Base-by-base conservation (phyloP, 2,888 invertebrate species). In the Lordiphosa andalusiaca region DNA sequence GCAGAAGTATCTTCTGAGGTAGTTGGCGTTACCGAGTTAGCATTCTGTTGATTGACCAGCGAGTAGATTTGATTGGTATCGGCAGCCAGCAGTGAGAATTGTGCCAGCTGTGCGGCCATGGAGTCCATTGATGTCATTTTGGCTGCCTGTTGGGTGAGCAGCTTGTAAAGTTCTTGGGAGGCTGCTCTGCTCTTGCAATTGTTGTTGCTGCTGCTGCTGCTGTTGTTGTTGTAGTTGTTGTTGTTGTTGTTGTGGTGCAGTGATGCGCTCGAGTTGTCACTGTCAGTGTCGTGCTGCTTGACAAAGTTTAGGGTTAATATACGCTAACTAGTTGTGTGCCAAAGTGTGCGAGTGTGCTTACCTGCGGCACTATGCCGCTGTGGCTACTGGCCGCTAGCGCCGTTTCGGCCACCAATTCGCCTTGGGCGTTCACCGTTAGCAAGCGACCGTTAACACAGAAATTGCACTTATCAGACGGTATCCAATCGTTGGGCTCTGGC, bases 391-490 rank as follows among this genome's bases (percentile, higher is more conserved):
- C 30, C 37, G 87, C 86, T 77, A 86, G 82, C 84, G 88, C 86
- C 66, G 89, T 86, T 87, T 90, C 90, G 75, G 89, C 89, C 86
- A 90, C 90, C 78, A 90, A 73, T 82, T 90, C 89, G 63, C 90
- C 90, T 73, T 87, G 86, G 71, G 89, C 87, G 88, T 89, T 90
- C 80, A 90, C 90, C 84, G 89, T 90, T 86, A 90, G 91, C 90
- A 93, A 91, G 90, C 93, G 93, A 90, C 93, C 93, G 92, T 93
- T 92, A 89, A 93, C 93, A 90, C 95, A 95, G 90, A 95, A 95
- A 92, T 94, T 93, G 90, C 95, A 95, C 92, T 95, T 95, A 89
- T 93, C 94, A 89, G 93, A 92, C 81, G 95, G 95, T 89, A 93
- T 94, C 95, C 95, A 95, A 89, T 95, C 95, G 87, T 91, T 89